Conservation (phyloP, 2,113 vertebrate species). For the Corvus hawaiiensis region DNA sequence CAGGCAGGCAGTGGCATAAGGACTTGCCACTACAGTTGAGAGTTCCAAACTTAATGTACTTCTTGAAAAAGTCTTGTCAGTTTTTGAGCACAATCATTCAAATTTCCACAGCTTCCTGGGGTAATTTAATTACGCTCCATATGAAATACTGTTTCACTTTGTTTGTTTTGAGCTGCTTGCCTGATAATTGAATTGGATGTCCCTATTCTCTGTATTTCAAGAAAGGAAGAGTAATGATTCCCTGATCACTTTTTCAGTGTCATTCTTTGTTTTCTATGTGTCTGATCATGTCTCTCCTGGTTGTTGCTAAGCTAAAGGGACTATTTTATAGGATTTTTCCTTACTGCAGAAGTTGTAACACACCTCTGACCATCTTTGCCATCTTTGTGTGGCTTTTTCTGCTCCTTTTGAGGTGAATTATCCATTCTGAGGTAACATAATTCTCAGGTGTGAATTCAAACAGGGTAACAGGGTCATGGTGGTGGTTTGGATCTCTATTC, state of each 20-base stretch:
- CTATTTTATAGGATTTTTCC: neutral
- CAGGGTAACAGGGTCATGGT: neutral
- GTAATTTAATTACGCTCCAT: neutral
- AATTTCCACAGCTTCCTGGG: neutral
- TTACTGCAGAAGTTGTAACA: neutral
- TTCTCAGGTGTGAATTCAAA: neutral
- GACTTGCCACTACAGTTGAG: neutral
- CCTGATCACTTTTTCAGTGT: neutral
- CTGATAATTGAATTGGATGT: neutral
- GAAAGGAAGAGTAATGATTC: neutral
- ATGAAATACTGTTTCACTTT: neutral
- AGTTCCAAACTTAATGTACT: neutral
- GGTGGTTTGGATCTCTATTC: neutral
- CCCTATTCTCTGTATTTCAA: neutral
- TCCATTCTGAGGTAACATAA: neutral
- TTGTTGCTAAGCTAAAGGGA: neutral
- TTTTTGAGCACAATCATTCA: neutral
- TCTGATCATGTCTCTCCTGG: neutral
- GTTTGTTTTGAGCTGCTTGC: neutral
- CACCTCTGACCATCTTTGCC: neutral
- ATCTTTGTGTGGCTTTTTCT: neutral
- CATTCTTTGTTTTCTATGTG: neutral
- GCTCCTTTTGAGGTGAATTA: neutral
- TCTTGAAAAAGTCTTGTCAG: neutral
- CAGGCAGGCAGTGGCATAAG: neutral